Conservation (phyloP, 2,888 invertebrate species). For the Lathronympha strigana region DNA sequence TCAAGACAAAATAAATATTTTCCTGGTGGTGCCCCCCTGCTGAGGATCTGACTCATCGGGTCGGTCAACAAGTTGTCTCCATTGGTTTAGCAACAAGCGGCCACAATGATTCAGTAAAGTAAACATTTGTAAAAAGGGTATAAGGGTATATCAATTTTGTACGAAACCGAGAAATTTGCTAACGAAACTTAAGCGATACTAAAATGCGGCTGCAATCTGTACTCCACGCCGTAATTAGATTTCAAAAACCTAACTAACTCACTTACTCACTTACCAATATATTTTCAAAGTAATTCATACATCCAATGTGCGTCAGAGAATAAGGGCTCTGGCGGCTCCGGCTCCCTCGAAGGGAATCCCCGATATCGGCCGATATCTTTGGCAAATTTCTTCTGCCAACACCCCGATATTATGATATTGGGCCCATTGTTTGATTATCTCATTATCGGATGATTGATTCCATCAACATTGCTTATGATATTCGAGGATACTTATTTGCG, state of each 20-base stretch:
- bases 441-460: constrained; percentile 80
- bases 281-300: not conserved
- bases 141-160: too few relatives aligned
- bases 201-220: too few relatives aligned
- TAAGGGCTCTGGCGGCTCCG: constrained; percentile 44
- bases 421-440: constrained; percentile 81
- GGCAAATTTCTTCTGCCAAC: constrained; percentile 83
- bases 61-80: too few relatives aligned
- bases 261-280: not conserved
- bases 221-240: too few relatives aligned
- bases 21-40: too few relatives aligned
- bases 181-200: too few relatives aligned
- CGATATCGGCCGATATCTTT: constrained; percentile 61
- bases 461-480: constrained; percentile 54
- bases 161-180: too few relatives aligned
- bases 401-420: constrained; percentile 69
- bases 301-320: not conserved
- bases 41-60: too few relatives aligned
- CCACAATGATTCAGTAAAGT: too few relatives aligned
- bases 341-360: constrained; percentile 72
- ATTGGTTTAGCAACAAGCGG: too few relatives aligned
- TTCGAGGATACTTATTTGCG: constrained; percentile 34
- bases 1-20: not conserved
- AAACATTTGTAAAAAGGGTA: too few relatives aligned
- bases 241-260: too few relatives aligned